Conservation (phyloP, 2,797 vertebrate species). For the Semaprochilodus insignis region DNA sequence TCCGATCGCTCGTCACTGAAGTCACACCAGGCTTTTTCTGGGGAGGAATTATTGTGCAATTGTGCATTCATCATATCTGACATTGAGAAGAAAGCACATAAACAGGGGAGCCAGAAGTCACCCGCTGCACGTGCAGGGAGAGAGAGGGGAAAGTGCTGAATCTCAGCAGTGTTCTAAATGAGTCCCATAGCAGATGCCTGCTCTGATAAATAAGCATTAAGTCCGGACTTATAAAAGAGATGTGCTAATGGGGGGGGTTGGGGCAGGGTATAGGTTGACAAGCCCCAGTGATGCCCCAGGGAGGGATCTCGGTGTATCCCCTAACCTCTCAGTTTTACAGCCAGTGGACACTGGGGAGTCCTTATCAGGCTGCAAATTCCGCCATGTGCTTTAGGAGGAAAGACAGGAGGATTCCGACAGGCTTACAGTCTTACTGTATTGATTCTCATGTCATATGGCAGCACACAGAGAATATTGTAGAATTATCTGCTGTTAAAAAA, state of each 20-base stretch:
- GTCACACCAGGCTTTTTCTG: slow-evolving; percentile 1
- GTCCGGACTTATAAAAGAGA: slow-evolving; percentile 44
- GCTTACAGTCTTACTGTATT: no score
- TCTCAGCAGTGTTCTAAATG: slow-evolving; percentile 53
- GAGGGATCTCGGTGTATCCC: background rate
- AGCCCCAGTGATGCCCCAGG: background rate
- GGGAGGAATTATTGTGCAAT: slow-evolving; percentile 14
- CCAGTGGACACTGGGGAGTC: background rate
- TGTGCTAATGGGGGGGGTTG: slow-evolving; percentile 14
- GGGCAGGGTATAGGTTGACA: slow-evolving; percentile 19
- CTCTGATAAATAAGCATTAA: slow-evolving; percentile 53
- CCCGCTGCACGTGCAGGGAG: background rate
- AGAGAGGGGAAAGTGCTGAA: slow-evolving; percentile 44
- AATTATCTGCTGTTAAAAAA: no score
- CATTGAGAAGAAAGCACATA: slow-evolving; percentile 41
- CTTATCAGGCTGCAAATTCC: no score
- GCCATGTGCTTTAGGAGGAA: no score
- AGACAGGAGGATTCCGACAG: no score
- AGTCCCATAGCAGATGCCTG: slow-evolving; percentile 35
- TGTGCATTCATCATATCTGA: slow-evolving; percentile 31
- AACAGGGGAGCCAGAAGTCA: slow-evolving; percentile 10
- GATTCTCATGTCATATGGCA: no score
- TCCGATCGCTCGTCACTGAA: background rate
- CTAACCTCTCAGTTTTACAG: slow-evolving; percentile 14
- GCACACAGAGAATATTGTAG: no score